Percentiles rank a stretch among this genome's conserved stretches.
These are phyloP conservation scores for Callopanchax toddi DNA, from an alignment of 2,113 vertebrate species.

Conservation along the genomic window DNA sequence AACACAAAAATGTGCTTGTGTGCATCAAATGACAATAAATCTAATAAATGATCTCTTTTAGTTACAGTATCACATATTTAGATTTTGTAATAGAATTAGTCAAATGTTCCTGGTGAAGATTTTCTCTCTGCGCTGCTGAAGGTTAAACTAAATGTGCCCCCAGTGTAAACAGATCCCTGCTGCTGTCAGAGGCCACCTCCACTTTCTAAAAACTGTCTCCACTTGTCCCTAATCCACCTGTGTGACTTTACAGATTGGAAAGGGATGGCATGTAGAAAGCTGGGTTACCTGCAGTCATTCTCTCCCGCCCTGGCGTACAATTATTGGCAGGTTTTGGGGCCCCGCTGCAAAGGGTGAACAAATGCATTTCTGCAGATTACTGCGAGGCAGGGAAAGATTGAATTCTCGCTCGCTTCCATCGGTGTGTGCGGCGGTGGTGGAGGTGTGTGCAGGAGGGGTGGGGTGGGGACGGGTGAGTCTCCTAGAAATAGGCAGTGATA, in stretches of 20 bases:
- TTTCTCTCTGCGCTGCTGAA: not conserved
- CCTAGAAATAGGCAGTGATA: constrained; percentile 78
- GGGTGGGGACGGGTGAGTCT: constrained; percentile 63
- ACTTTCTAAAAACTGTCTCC: constrained; percentile 32
- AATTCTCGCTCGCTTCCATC: constrained; percentile 66
- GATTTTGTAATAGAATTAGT: too few relatives aligned
- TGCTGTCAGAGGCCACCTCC: constrained; percentile 14
- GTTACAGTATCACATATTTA: too few relatives aligned
- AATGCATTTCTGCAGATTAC: constrained; percentile 76
- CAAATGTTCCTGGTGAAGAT: too few relatives aligned
- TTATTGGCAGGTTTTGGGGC: constrained; percentile 67
- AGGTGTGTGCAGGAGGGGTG: not conserved
- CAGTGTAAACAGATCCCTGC: not conserved
- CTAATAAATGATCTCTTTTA: too few relatives aligned
- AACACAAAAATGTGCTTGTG: too few relatives aligned
- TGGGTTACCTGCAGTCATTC: constrained; percentile 60
- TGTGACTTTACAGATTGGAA: constrained; percentile 71
- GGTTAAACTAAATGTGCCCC: not conserved
- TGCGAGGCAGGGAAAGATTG: constrained; percentile 76
- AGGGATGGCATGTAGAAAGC: constrained; percentile 69
- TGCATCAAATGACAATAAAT: too few relatives aligned
- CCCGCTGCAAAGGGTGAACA: constrained; percentile 62
- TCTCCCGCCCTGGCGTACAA: constrained; percentile 45
- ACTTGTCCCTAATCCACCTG: constrained; percentile 66
- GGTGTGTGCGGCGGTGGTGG: constrained; percentile 40